Percentiles rank a stretch among this genome's conserved stretches.
phyloP scores from a whole-genome alignment of 2,797 vertebrate genomes.

The Philypnodon macrostomus region DNA sequence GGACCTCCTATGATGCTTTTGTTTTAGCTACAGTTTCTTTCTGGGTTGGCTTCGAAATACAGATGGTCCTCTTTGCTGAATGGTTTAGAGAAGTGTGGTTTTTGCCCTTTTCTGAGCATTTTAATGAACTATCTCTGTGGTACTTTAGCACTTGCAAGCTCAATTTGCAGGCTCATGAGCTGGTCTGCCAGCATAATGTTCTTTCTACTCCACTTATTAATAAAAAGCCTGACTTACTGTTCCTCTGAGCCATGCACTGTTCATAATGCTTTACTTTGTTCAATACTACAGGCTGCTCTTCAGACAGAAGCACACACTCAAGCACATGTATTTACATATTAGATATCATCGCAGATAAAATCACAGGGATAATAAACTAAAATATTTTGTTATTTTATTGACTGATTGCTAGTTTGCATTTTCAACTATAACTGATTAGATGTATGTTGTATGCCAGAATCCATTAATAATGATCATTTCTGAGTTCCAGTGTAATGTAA shows the following conservation, averaged over 20 bases:
- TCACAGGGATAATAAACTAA: too few species aligned
- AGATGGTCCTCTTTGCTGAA: conserved; percentile 18
- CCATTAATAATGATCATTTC: too few species aligned
- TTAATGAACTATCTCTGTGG: conserved; percentile 63
- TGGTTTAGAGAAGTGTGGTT: conserved; percentile 13
- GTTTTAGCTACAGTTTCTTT: background rate
- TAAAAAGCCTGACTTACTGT: conserved; percentile 59
- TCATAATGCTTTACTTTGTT: conserved; percentile 52
- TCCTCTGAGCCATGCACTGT: conserved; percentile 39
- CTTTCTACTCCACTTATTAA: conserved; percentile 65
- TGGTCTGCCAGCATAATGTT: conserved; percentile 62
- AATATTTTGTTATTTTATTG: too few species aligned
- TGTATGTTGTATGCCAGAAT: too few species aligned
- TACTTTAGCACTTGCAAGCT: conserved; percentile 61
- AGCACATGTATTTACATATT: too few species aligned
- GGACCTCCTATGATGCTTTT: conserved; percentile 1
- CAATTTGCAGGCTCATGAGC: conserved; percentile 73
- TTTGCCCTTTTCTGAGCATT: conserved; percentile 48
- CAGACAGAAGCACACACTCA: too few species aligned
- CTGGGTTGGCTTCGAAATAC: conserved; percentile 9
- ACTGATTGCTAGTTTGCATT: too few species aligned
- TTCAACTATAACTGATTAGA: too few species aligned
- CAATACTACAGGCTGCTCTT: conserved; percentile 38
- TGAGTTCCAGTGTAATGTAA: too few species aligned
- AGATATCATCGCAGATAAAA: too few species aligned